A percentile compares a stretch with the other conserved stretches of the same genome.
Evolutionary conservation across 2,888 invertebrate species (phyloP).

Genomic region (Machimus atricapillus): DNA sequence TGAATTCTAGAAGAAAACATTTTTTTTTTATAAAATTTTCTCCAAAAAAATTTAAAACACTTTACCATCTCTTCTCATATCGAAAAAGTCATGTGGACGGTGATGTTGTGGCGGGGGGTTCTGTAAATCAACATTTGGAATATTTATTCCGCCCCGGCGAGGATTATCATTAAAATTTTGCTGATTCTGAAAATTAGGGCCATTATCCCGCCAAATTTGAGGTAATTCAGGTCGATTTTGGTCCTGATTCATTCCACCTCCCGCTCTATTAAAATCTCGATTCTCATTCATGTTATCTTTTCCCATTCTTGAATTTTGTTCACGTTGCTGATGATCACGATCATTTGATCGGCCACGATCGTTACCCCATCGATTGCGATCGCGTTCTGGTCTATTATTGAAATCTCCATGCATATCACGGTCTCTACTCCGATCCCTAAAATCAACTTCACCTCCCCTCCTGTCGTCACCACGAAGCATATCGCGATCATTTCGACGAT

Average conservation of each 20-base stretch:
- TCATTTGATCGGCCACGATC: conserved; percentile 54
- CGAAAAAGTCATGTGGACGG: conserved; percentile 40
- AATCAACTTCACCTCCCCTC: conserved; percentile 44
- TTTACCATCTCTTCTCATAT: conserved; percentile 41
- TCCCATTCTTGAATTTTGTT: conserved; percentile 53
- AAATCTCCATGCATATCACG: conserved; percentile 50
- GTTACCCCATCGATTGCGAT: conserved; percentile 52
- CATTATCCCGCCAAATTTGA: conserved; percentile 53
- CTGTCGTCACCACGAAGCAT: conserved; percentile 55
- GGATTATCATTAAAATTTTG: conserved; percentile 24
- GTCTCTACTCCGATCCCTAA: conserved; percentile 49
- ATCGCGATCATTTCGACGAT: conserved; percentile 54
- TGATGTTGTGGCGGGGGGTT: conserved; percentile 25
- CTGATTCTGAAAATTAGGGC: conserved; percentile 39
- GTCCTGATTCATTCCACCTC: conserved; percentile 44
- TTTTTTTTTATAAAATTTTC: not conserved
- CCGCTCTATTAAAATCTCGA: conserved; percentile 47
- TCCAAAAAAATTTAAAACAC: not conserved
- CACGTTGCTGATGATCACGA: conserved; percentile 43
- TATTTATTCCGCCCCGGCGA: conserved; percentile 8
- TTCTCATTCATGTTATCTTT: conserved; percentile 66
- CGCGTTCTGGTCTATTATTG: conserved; percentile 47
- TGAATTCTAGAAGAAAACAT: conserved; percentile 27
- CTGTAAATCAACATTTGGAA: conserved; percentile 33
- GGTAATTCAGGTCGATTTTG: conserved; percentile 14